Evolutionary conservation across 2,113 vertebrate genomes (phyloP).

Genomic region (Phaethornis superciliosus): DNA sequence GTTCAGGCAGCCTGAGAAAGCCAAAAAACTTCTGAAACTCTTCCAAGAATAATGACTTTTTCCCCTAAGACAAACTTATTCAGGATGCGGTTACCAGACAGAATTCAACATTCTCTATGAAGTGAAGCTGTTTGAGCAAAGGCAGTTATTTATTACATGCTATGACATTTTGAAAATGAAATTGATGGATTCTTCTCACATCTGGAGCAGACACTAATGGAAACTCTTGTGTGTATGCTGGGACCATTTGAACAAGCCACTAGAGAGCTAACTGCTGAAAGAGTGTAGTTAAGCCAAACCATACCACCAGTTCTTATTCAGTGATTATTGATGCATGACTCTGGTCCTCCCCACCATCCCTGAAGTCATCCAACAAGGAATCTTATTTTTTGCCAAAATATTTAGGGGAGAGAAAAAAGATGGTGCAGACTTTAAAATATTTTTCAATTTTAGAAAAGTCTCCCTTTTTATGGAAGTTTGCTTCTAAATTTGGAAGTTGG

Average conservation of each 20-base stretch:
- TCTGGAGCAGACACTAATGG: slow-evolving; percentile 15
- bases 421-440: background rate
- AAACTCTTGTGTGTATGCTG: slow-evolving; percentile 13
- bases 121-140: slow-evolving; percentile 17
- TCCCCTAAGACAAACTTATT: slow-evolving; percentile 39
- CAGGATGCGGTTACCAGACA: slow-evolving; percentile 53
- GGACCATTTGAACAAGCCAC: background rate
- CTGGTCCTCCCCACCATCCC: background rate
- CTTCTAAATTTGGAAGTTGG: background rate
- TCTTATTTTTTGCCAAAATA: slow-evolving; percentile 1
- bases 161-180: slow-evolving; percentile 41
- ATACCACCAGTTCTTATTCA: background rate
- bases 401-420: background rate
- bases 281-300: background rate
- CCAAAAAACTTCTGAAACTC: slow-evolving; percentile 54
- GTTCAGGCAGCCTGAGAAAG: slow-evolving; percentile 36
- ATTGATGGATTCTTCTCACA: background rate
- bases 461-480: background rate
- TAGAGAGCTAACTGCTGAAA: background rate
- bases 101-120: slow-evolving; percentile 24
- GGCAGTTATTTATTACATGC: background rate
- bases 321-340: background rate
- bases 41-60: slow-evolving; percentile 47
- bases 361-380: background rate
- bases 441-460: background rate